Evolutionary conservation across 2,888 invertebrate genomes (phyloP), one percentile per base, ranked within the genome.

Genomic region (Stenotaenia linearis): DNA sequence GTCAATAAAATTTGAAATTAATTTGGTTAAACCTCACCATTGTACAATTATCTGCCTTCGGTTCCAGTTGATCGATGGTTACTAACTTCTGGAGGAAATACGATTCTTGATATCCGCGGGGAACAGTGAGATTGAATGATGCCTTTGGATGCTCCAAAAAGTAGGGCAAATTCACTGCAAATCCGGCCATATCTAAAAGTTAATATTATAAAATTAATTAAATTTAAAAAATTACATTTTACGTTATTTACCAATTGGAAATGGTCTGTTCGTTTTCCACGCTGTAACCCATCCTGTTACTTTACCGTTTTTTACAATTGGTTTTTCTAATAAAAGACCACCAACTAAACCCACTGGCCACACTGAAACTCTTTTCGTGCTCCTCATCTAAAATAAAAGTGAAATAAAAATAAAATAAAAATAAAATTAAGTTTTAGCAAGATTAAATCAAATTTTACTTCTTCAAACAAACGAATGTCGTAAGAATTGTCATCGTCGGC

Each of bases 401-500:
- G 4, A 45, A 9, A 3, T 45, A 12, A 4, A 45, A 32, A n/a
- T 79, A n/a, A 25, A 28, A 40, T 32, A 75, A 12, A 32, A 32
- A 30, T 4, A 32, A 5, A 35, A 15, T 75, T 75, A 25, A n/a
- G n/a, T 35, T 23, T 15, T 12, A 32, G 18, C 75, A 23, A 4
- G n/a, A n/a, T n/a, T n/a, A n/a, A n/a, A n/a, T n/a, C n/a, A n/a
- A n/a, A n/a, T n/a, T 35, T 18, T 81, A 94, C 94, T 90, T 97
- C 97, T 80, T 92, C 90, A 87, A 98, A 98, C 12, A 98, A 86
- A 86, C 94, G 92, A 32, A 96, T 86, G 76, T 93, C 91, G 85
- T 98, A 98, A 0, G 96, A 92, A 85, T 98, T 98, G 85, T 98
- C 98, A 86, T 98, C 98, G 85, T 98, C 98, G 89, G 97, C 97